Base-by-base conservation (phyloP, 1,140 invertebrate genomes). In the Dinoponera quadriceps region DNA sequence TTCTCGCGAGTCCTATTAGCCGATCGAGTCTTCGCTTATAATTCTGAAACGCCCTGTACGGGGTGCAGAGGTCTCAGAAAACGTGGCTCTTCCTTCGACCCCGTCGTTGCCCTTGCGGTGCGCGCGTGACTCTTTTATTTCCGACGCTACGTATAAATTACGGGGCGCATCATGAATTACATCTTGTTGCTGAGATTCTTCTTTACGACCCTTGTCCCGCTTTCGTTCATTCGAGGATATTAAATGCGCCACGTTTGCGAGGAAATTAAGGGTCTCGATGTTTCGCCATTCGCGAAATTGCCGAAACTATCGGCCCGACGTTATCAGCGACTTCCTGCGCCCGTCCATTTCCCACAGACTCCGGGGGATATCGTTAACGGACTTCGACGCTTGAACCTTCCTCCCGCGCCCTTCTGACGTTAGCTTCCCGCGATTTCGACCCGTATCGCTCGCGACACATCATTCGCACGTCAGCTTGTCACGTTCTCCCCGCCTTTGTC, bases 111-210 rank as follows among this genome's bases (percentile, higher is more conserved):
- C 25, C 13, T 33, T 16, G 59, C 48, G 29, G 13, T 72, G 27
- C 38, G 48, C 71, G 27, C 33, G 22, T 22, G 38, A 62, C 51
- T 77, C 62, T 75, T 25, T 68, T 54, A 73, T 74, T 65, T 65
- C 25, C 78, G 5, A 55, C 65, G 20, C n/a, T 16, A 20, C 66
- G 25, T 74, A 62, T 74, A 74, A 74, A 82, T 82, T 82, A 74
- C 78, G 20, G 27, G 25, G 27, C 69, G 57, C 69, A 74, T 74
- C 69, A 16, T 49, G 55, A 73, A 44, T 62, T 62, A 62, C 27
- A 74, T 44, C 77, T 81, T 68, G 22, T 51, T 51, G 29, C 44
- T 25, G 68, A 63, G 78, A 82, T 82, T 74, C 27, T 60, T 62
- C 29, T 82, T 82, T 73, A 82, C 38, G 68, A 27, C 66, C 62